Conservation (phyloP, 2,888 invertebrate species). For the Scaeva pyrastri region DNA sequence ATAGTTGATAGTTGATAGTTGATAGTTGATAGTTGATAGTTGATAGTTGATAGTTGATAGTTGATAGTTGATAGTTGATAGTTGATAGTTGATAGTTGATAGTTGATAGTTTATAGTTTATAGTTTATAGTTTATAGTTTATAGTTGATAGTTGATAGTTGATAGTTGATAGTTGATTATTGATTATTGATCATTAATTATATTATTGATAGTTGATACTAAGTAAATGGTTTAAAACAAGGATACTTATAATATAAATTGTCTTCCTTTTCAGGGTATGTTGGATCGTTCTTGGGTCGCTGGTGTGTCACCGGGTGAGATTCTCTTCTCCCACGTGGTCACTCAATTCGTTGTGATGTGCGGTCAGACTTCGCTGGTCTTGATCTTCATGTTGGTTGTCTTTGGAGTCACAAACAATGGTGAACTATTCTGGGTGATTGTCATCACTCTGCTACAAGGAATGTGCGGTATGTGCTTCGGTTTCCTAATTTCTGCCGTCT, state of each 20-base stretch:
- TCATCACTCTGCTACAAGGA: conserved; percentile 94
- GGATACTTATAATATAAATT: background rate
- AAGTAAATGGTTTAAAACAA: too few species aligned
- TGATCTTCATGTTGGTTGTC: conserved; percentile 95
- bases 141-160: too few species aligned
- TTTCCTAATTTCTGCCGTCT: conserved; percentile 96
- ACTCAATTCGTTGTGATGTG: conserved; percentile 98
- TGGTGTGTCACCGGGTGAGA: conserved; percentile 95
- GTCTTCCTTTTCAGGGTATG: conserved; percentile 85
- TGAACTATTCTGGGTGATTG: conserved; percentile 92
- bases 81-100: too few species aligned
- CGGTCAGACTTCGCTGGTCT: conserved; percentile 95
- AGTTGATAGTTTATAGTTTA: too few species aligned
- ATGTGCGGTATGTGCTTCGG: conserved; percentile 99
- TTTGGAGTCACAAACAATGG: conserved; percentile 96
- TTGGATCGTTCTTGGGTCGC: conserved; percentile 97
- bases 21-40: too few species aligned
- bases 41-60: too few species aligned
- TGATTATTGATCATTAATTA: too few species aligned
- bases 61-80: too few species aligned
- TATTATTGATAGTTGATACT: too few species aligned
- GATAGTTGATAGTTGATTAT: too few species aligned
- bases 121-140: too few species aligned
- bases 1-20: too few species aligned
- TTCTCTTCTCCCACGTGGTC: conserved; percentile 96